Base-by-base conservation (phyloP, 2,888 invertebrate species). In the Pelosia muscerda region DNA sequence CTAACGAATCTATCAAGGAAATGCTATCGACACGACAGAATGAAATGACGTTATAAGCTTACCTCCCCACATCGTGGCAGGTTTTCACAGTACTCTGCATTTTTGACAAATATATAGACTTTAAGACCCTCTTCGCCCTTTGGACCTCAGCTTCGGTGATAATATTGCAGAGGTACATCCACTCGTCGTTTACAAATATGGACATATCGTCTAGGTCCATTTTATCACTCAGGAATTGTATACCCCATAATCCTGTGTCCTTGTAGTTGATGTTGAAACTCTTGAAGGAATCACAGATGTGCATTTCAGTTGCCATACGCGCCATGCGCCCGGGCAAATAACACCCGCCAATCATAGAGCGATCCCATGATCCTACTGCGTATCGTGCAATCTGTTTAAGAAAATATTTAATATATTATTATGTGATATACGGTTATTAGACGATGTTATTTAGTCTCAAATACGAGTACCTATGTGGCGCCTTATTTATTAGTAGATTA, bases 181-280 rank as follows among this genome's bases (percentile, higher is more conserved):
- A 98, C 88, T 98, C 97, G 26, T 95, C 91, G 88, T 97, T 97
- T 28, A 98, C 92, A 74, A 96, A 19, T 95, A 85, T 90, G 96
- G 53, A 97, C 96, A 97, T 97, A 75, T 97, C 95, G 81, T 97
- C 96, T 71, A 96, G 93, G 73, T 96, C 95, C 83, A 97, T 9
- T 96, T 96, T 73, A 97, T 96, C 65, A 96, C 96, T 2, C 0
- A 98, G 96, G 79, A 97, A 98, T 87, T 98, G 98, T 49, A 98
- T 96, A 15, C 99, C 99, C 98, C 99, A 99, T 2, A 99, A 95
- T 19, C 99, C 99, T 19, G 99, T 99, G 87, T 99, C 99, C 87
- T 98, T 98, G 94, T 99, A 99, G 89, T 98, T 98, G 3, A 99
- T 98, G 90, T 99, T 98, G 92, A 99, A 99, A 25, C 98, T 97